A percentile compares a stretch with the other conserved stretches of the same genome.
phyloP scores from a whole-genome alignment of 2,113 vertebrate species.

The Ibidorhyncha struthersii region DNA sequence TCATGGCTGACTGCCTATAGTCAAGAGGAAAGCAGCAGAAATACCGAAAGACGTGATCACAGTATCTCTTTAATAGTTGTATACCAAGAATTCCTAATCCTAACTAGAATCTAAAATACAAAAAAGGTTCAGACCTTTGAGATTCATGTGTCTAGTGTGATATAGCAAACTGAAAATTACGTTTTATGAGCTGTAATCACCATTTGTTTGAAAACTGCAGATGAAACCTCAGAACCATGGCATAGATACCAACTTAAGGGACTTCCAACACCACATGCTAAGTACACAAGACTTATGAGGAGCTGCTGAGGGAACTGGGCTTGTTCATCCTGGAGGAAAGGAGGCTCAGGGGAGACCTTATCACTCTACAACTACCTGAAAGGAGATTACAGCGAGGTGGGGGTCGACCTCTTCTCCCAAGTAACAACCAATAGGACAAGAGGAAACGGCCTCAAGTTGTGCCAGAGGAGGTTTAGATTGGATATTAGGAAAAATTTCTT shows the following conservation, averaged over 20 bases:
- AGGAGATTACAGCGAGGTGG: background rate
- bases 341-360: background rate
- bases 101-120: background rate
- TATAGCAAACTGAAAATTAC: background rate
- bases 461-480: background rate
- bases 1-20: background rate
- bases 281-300: background rate
- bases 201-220: background rate
- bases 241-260: background rate
- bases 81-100: background rate
- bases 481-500: background rate
- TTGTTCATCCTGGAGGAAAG: background rate
- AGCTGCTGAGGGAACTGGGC: background rate
- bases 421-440: background rate
- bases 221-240: background rate
- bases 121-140: background rate
- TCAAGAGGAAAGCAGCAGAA: background rate
- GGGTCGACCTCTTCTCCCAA: background rate
- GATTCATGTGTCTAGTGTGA: background rate
- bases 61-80: background rate
- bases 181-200: background rate
- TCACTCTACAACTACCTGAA: background rate
- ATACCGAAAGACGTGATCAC: background rate
- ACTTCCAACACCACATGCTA: accelerated
- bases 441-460: background rate